Conservation (phyloP, 2,113 vertebrate species). For the Upupa epops region DNA sequence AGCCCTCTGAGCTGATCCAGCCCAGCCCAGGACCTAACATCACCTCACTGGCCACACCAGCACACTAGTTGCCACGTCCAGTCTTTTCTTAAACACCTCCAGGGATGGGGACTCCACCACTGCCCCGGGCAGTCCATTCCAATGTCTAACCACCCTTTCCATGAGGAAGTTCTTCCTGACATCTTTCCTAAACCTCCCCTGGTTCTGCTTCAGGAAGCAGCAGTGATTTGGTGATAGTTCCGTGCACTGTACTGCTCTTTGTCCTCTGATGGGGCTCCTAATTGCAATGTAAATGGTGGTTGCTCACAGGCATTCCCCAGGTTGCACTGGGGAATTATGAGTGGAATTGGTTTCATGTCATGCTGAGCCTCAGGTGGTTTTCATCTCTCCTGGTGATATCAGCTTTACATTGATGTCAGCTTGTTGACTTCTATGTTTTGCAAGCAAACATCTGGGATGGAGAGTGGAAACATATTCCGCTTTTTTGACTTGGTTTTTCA, state of each 20-base stretch:
- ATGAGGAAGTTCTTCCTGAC: too few species aligned
- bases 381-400: background rate
- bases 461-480: background rate
- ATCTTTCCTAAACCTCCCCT: too few species aligned
- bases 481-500: background rate
- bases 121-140: too few species aligned
- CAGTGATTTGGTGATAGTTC: too few species aligned
- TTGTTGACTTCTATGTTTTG: conserved; percentile 25
- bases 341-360: background rate
- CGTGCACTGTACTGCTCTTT: background rate
- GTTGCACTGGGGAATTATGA: background rate
- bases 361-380: background rate
- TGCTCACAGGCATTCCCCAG: background rate
- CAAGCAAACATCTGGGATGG: background rate
- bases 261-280: background rate
- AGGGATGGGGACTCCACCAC: too few species aligned
- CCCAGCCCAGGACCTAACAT: too few species aligned
- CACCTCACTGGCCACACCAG: too few species aligned
- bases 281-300: background rate
- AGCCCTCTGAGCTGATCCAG: too few species aligned
- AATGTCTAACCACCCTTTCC: too few species aligned
- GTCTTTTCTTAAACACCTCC: too few species aligned
- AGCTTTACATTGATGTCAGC: conserved; percentile 20
- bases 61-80: too few species aligned
- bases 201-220: too few species aligned